These are phyloP conservation scores for Eurypyga helias DNA, from an alignment of 2,113 vertebrate genomes.

Conservation along the genomic window DNA sequence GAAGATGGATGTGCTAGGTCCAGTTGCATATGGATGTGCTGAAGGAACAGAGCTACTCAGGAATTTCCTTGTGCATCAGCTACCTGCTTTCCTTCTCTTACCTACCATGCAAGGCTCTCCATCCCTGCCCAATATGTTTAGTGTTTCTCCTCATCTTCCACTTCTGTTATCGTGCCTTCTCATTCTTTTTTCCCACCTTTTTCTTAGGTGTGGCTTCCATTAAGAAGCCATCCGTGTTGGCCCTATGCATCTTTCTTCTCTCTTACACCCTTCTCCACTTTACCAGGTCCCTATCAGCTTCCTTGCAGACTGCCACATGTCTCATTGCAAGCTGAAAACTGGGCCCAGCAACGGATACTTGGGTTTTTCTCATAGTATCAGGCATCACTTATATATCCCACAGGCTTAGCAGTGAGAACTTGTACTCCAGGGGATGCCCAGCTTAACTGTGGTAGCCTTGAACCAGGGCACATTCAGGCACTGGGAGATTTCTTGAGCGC, in stretches of 20 bases:
- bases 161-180: background rate
- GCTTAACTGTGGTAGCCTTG: background rate
- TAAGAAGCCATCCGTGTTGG: background rate
- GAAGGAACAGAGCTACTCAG: background rate
- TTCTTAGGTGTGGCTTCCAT: background rate
- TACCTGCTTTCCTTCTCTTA: background rate
- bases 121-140: background rate
- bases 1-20: background rate
- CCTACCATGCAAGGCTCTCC: background rate
- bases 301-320: background rate
- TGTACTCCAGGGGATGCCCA: background rate
- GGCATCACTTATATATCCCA: background rate
- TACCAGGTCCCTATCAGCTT: background rate
- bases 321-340: background rate
- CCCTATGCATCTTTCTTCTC: background rate
- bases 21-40: background rate
- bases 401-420: background rate
- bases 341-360: accelerated
- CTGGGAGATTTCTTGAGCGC: background rate
- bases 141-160: background rate
- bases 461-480: background rate
- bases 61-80: background rate
- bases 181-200: background rate
- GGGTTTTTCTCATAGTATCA: accelerated
- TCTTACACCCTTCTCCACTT: background rate